These are phyloP conservation scores for Tachina grossa DNA, from an alignment of 2,888 invertebrate species.

Conservation along the genomic window DNA sequence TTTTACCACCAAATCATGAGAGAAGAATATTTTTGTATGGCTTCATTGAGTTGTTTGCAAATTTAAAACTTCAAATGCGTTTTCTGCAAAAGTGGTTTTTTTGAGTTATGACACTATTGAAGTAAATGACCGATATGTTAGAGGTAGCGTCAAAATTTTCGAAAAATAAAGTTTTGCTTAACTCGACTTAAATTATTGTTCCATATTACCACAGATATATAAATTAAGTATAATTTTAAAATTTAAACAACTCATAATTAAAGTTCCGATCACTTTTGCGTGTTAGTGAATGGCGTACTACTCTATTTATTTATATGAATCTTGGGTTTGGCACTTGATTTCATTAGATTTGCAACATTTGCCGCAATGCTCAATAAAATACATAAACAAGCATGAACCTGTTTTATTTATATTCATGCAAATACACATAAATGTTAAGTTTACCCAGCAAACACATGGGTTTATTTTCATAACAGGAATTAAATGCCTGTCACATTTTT, in stretches of 20 bases:
- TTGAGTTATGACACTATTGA: too few relatives aligned
- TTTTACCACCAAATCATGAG: too few relatives aligned
- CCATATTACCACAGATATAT: too few relatives aligned
- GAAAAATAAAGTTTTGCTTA: too few relatives aligned
- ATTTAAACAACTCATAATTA: neutral
- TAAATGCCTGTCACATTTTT: neutral
- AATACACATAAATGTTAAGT: neutral
- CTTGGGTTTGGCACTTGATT: conserved; percentile 60
- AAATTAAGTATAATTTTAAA: too few relatives aligned
- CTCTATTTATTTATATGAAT: conserved; percentile 39
- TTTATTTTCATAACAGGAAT: neutral
- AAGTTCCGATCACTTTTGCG: neutral
- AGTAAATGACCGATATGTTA: too few relatives aligned
- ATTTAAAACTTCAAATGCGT: too few relatives aligned
- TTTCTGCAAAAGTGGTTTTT: too few relatives aligned
- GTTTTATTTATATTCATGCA: neutral
- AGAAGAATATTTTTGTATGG: too few relatives aligned
- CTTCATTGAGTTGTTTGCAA: too few relatives aligned
- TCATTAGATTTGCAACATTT: conserved; percentile 79
- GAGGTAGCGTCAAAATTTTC: too few relatives aligned
- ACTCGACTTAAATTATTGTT: too few relatives aligned
- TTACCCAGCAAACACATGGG: neutral
- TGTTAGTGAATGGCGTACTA: conserved; percentile 4
- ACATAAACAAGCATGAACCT: conserved; percentile 9
- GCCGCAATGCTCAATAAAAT: conserved; percentile 73